phyloP scores from a whole-genome alignment of 2,888 invertebrate species.

The Phengaris alcon region DNA sequence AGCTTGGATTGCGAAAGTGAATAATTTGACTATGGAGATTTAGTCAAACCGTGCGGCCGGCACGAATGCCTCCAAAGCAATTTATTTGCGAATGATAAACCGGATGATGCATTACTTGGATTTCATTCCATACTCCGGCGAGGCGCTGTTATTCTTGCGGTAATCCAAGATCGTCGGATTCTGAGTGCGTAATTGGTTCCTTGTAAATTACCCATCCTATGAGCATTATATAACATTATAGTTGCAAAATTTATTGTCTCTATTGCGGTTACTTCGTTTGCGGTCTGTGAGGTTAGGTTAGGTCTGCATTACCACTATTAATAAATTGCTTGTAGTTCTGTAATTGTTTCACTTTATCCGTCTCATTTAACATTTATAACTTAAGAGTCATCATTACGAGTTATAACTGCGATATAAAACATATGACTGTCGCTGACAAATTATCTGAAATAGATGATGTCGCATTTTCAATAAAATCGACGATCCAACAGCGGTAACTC shows the following conservation, averaged over 20 bases:
- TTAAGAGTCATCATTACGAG: background rate
- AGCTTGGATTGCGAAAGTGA: constrained; percentile 72
- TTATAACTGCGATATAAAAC: background rate
- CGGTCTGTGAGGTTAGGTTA: constrained; percentile 27
- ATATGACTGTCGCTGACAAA: background rate
- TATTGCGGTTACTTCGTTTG: constrained; percentile 33
- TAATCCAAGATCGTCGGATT: constrained; percentile 42
- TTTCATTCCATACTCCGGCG: constrained; percentile 43
- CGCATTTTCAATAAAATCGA: constrained; percentile 32
- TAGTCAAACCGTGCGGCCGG: constrained; percentile 47
- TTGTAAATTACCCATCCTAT: constrained; percentile 43
- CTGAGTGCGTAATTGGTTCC: constrained; percentile 44
- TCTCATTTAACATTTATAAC: background rate
- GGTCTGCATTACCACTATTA: background rate
- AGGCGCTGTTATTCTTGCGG: constrained; percentile 42
- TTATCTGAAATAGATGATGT: constrained; percentile 23
- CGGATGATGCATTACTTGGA: constrained; percentile 48
- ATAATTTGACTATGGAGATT: constrained; percentile 75
- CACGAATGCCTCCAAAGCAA: constrained; percentile 57
- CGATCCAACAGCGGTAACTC: constrained; percentile 30
- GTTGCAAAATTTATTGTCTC: constrained; percentile 35
- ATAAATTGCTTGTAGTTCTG: background rate
- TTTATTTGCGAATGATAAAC: constrained; percentile 60
- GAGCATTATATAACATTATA: constrained; percentile 32
- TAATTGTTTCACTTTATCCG: background rate